Evolutionary conservation across 1,140 invertebrate species (phyloP).

Genomic region (Gryllus bimaculatus): DNA sequence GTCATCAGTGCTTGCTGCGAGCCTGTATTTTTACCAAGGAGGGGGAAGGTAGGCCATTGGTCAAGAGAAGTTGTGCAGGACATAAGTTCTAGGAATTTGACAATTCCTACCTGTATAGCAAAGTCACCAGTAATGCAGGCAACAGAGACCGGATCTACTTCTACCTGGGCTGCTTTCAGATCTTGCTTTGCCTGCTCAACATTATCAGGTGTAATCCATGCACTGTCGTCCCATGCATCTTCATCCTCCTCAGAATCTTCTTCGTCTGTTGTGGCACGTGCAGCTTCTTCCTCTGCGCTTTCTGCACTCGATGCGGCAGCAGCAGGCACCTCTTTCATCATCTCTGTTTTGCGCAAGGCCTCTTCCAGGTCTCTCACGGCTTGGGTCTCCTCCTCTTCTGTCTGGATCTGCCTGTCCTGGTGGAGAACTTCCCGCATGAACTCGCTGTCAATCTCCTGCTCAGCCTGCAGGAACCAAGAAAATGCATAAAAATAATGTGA

Average conservation of each 20-base stretch:
- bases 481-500: no score
- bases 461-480: no score
- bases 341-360: neutral
- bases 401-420: neutral
- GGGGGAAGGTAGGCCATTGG: no score
- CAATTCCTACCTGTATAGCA: slow-evolving; percentile 67
- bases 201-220: slow-evolving; percentile 89
- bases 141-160: slow-evolving; percentile 59
- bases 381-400: neutral
- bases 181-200: slow-evolving; percentile 60
- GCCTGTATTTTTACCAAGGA: no score
- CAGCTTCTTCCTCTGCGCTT: slow-evolving; percentile 20
- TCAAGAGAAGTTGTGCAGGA: neutral
- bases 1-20: no score
- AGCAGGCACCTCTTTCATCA: neutral
- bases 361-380: neutral
- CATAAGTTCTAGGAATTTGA: neutral
- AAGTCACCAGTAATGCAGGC: slow-evolving; percentile 94
- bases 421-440: no score
- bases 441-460: no score
- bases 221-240: slow-evolving; percentile 42
- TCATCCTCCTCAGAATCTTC: slow-evolving; percentile 25
- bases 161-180: slow-evolving; percentile 48
- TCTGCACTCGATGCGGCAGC: neutral
- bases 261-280: slow-evolving; percentile 18